These are phyloP conservation scores for Agriopis marginaria DNA, from an alignment of 2,888 invertebrate genomes.

Conservation along the genomic window DNA sequence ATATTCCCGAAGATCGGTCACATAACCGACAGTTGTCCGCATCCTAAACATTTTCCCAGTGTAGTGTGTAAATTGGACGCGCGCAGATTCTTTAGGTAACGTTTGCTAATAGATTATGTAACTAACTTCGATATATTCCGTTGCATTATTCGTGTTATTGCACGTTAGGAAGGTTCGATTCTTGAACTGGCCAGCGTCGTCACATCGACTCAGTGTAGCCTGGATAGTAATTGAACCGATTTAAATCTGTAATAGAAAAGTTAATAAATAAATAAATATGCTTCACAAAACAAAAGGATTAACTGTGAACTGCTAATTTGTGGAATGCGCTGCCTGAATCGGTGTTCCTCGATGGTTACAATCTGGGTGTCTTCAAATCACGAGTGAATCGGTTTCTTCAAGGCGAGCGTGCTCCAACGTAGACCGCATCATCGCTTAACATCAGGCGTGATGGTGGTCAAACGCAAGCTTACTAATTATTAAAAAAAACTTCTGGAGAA, in stretches of 20 bases:
- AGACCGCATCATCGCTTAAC: too few species aligned
- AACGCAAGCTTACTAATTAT: too few species aligned
- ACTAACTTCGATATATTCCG: slow-evolving; percentile 43
- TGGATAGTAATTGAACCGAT: slow-evolving; percentile 39
- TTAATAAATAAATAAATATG: background rate
- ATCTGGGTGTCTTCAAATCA: too few species aligned
- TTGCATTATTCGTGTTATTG: slow-evolving; percentile 35
- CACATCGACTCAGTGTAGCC: slow-evolving; percentile 24
- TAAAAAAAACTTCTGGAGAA: too few species aligned
- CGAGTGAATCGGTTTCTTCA: too few species aligned
- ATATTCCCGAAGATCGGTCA: slow-evolving; percentile 8
- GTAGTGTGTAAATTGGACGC: slow-evolving; percentile 34
- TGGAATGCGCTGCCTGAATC: too few species aligned
- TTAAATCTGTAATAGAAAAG: background rate
- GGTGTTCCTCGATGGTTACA: too few species aligned
- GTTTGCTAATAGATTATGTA: slow-evolving; percentile 58
- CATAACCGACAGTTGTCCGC: slow-evolving; percentile 8
- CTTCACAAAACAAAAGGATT: too few species aligned
- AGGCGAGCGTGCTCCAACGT: too few species aligned
- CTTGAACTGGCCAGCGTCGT: slow-evolving; percentile 13
- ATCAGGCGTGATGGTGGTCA: too few species aligned
- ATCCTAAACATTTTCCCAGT: slow-evolving; percentile 15
- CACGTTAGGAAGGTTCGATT: slow-evolving; percentile 12
- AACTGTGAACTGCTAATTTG: too few species aligned
- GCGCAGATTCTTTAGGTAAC: slow-evolving; percentile 43